Base-by-base conservation (phyloP, 1,140 invertebrate genomes). In the Melanaphis sacchari region DNA sequence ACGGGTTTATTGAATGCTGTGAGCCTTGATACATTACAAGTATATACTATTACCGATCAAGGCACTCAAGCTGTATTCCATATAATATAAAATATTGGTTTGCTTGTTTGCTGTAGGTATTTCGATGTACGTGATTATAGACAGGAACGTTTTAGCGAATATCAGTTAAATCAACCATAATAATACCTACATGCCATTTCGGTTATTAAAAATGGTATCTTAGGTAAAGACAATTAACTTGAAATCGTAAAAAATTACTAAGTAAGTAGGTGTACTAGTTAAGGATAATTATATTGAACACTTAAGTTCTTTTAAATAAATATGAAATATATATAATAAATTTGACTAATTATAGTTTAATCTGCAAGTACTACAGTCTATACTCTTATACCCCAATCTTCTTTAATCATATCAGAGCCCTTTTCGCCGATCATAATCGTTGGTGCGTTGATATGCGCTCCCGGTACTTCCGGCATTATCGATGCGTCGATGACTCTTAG, bases 391-490 rank as follows among this genome's bases (percentile, higher is more conserved):
- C 40, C 40, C 88, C 93, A 94, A 24, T 93, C 85, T 81, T 91
- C 89, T 66, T 97, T 97, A 82, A 98, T 97, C 95, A 98, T 96
- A 94, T 98, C 97, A 8, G 97, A 96, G 18, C 96, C 97, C 94
- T 97, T 98, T 94, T 98, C 97, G 3, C 96, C 97, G 22, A 97
- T 97, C 97, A 97, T 97, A 24, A 97, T 97, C 6, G 96, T 96
- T 0, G 97, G 97, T 2, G 97, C 97, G 95, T 97, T 97, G 0
- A 97, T 97, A 95, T 98, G 97, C 0, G 97, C 97, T 94, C 96
- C 97, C 26, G 97, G 96, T 52, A 97, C 97, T 11, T 96, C 96
- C 0, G 97, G 97, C 97, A 98, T 97, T 40, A 98, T 96, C 91
- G 97, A 97, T 1, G 97, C 97, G 94, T 98, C 97, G 0, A 96